Evolutionary conservation across 2,113 vertebrate species (phyloP).

Genomic region (Pluvialis apricaria): DNA sequence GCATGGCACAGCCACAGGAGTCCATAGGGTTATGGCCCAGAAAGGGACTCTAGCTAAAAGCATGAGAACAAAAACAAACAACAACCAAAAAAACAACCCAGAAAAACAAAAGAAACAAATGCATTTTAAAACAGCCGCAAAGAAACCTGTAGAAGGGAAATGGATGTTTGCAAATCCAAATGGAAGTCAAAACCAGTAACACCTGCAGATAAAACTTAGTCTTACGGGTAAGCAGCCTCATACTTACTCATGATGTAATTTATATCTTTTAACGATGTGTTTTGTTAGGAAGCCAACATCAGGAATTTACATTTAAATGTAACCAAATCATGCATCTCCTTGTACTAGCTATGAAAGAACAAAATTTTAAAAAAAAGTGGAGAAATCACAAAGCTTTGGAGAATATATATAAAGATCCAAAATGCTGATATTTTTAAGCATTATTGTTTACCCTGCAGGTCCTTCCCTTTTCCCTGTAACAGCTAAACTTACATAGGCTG

Average conservation of each 20-base stretch:
- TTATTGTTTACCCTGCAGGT: neutral
- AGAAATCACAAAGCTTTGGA: neutral
- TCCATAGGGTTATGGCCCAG: neutral
- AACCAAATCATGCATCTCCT: neutral
- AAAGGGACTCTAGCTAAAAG: neutral
- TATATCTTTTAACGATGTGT: neutral
- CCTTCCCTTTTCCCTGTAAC: neutral
- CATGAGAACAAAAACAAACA: neutral
- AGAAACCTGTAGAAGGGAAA: neutral
- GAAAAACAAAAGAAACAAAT: neutral
- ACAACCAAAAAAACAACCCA: neutral
- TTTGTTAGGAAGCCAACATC: neutral
- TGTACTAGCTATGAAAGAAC: neutral
- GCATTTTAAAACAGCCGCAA: neutral
- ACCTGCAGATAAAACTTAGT: neutral
- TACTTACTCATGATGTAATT: neutral
- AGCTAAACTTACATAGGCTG: neutral
- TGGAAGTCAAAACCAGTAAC: neutral
- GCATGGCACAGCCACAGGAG: rapidly evolving
- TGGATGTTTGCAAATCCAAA: neutral
- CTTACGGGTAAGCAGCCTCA: neutral
- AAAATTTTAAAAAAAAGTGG: too few relatives aligned
- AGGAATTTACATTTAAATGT: neutral
- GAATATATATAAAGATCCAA: neutral
- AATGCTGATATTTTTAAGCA: neutral